Evolutionary conservation across 2,113 vertebrate genomes (phyloP).

Genomic region (Montifringilla adamsi): DNA sequence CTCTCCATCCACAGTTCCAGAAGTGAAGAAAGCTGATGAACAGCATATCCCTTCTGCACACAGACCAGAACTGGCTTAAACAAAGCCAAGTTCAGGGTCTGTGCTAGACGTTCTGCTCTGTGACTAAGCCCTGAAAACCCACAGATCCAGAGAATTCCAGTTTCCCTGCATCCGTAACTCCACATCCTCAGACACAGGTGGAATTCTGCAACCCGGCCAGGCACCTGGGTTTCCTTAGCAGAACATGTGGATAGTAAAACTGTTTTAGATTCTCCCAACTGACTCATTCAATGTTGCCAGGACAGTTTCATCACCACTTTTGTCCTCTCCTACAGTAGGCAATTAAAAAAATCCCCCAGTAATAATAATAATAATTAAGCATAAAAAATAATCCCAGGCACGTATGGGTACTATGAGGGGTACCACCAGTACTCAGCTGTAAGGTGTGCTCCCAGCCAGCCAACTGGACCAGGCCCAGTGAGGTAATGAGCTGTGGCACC

Average conservation of each 20-base stretch:
- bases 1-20: neutral
- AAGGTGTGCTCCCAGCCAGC: neutral
- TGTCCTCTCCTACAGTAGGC: neutral
- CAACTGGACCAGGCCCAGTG: neutral
- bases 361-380: neutral
- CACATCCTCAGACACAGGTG: neutral
- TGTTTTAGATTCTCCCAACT: neutral
- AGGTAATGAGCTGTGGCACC: neutral
- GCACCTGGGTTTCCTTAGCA: neutral
- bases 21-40: neutral
- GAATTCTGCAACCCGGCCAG: neutral
- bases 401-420: rapidly evolving
- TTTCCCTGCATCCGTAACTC: neutral
- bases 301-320: neutral
- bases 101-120: neutral
- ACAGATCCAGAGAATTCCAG: neutral
- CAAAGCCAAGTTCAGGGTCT: neutral
- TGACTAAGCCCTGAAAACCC: neutral
- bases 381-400: neutral
- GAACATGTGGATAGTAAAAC: rapidly evolving
- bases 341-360: neutral
- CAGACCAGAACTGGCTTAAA: neutral
- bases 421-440: rapidly evolving
- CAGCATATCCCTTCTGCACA: neutral
- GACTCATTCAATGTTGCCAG: neutral